Evolutionary conservation across 2,888 invertebrate genomes (phyloP).

Genomic region (Heliconius cydno): DNA sequence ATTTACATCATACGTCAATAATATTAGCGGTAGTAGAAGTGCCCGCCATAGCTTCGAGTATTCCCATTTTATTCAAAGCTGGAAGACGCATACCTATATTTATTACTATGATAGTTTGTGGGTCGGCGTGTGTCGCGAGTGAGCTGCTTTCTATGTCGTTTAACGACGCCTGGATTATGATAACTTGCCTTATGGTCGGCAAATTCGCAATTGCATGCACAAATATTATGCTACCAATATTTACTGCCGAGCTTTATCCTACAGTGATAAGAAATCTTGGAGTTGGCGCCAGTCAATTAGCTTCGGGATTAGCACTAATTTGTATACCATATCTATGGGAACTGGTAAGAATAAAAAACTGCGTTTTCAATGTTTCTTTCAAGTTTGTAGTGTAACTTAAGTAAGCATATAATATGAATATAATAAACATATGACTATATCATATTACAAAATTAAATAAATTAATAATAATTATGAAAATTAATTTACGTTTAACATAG

Average conservation of each 20-base stretch:
- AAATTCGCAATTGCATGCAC: constrained; percentile 91
- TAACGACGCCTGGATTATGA: constrained; percentile 86
- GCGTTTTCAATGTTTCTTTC: neutral
- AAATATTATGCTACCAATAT: constrained; percentile 91
- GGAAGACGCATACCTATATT: constrained; percentile 89
- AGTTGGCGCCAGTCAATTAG: constrained; percentile 89
- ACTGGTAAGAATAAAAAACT: constrained; percentile 81
- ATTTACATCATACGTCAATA: constrained; percentile 89
- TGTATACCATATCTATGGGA: constrained; percentile 90
- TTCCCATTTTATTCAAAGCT: constrained; percentile 88
- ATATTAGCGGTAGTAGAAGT: constrained; percentile 90
- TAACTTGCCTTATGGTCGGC: constrained; percentile 90
- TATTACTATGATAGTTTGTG: constrained; percentile 86
- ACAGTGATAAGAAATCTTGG: constrained; percentile 88
- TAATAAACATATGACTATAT: too few relatives aligned
- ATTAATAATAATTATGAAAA: too few relatives aligned
- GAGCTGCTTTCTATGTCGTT: constrained; percentile 80
- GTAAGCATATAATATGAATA: neutral
- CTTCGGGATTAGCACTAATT: constrained; percentile 90
- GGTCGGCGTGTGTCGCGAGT: constrained; percentile 87
- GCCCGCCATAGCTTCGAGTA: constrained; percentile 90
- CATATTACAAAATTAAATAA: neutral
- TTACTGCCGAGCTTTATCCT: constrained; percentile 88
- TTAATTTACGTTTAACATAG: neutral
- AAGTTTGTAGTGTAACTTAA: neutral